Evolutionary conservation across 1,140 invertebrate species (phyloP).

Genomic region (Leptinotarsa lineolata): DNA sequence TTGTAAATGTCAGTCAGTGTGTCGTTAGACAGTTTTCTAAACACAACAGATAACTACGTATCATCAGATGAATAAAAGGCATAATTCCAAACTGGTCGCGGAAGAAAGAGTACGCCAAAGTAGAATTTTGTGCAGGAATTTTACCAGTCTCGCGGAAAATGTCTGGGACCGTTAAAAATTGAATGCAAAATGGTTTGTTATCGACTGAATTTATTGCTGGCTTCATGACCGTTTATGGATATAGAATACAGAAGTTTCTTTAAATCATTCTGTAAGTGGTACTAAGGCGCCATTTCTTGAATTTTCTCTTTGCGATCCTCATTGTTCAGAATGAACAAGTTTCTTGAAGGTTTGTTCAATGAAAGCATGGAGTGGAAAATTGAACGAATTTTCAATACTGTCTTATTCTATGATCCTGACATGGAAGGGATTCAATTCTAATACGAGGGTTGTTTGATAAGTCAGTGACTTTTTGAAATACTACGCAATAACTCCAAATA

Average conservation of each 20-base stretch:
- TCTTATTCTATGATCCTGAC: no score
- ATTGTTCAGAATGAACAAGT: not conserved
- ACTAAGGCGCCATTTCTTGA: not conserved
- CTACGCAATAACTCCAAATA: no score
- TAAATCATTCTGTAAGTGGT: not conserved
- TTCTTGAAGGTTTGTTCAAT: no score
- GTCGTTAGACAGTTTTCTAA: slow-evolving; percentile 11
- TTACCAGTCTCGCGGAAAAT: slow-evolving; percentile 15
- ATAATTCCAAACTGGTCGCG: slow-evolving; percentile 4
- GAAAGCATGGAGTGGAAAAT: no score
- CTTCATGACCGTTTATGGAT: not conserved
- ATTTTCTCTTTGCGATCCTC: not conserved
- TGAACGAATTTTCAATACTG: no score
- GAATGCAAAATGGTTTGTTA: slow-evolving; percentile 4
- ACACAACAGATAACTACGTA: not conserved
- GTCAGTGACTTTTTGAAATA: no score
- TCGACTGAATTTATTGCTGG: not conserved
- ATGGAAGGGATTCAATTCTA: no score
- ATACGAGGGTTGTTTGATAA: no score
- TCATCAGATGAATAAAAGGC: slow-evolving; percentile 15
- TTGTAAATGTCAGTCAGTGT: slow-evolving; percentile 14
- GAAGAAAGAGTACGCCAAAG: not conserved
- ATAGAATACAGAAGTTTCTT: not conserved
- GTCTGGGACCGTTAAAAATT: not conserved
- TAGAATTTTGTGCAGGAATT: slow-evolving; percentile 4